phyloP scores from a whole-genome alignment of 2,113 vertebrate genomes.

The Zosterops lateralis region DNA sequence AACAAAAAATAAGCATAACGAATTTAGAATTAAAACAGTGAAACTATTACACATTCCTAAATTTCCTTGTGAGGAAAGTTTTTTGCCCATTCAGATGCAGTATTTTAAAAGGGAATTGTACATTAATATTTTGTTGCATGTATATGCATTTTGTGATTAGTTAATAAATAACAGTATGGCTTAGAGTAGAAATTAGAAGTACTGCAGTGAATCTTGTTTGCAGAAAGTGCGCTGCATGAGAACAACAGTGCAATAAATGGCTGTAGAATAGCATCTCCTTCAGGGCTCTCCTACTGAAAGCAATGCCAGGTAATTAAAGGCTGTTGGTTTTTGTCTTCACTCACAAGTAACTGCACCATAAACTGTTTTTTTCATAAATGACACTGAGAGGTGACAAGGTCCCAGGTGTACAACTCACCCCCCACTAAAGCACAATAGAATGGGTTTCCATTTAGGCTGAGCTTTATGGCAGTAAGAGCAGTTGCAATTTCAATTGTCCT shows the following conservation, averaged over 20 bases:
- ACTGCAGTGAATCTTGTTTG: not conserved
- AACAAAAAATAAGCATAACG: not conserved
- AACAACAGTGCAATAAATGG: not conserved
- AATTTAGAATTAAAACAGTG: not conserved
- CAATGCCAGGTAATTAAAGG: not conserved
- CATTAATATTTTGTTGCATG: not conserved
- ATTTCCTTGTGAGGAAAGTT: not conserved
- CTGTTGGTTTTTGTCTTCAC: not conserved
- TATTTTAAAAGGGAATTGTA: not conserved
- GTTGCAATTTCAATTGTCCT: not conserved
- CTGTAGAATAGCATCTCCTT: not conserved
- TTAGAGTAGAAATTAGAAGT: not conserved
- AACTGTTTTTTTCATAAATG: not conserved
- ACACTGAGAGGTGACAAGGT: not conserved
- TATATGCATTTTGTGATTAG: not conserved
- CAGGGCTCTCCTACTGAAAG: not conserved
- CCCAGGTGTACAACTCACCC: not conserved
- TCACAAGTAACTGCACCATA: not conserved
- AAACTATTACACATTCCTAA: not conserved
- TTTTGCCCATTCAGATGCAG: not conserved
- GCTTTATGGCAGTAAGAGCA: not conserved
- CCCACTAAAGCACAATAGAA: not conserved
- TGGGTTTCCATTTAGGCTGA: not conserved
- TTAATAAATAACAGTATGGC: not conserved
- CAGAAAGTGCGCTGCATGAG: not conserved